Conservation (phyloP, 2,113 vertebrate species). For the Speoplatyrhinus poulsoni region DNA sequence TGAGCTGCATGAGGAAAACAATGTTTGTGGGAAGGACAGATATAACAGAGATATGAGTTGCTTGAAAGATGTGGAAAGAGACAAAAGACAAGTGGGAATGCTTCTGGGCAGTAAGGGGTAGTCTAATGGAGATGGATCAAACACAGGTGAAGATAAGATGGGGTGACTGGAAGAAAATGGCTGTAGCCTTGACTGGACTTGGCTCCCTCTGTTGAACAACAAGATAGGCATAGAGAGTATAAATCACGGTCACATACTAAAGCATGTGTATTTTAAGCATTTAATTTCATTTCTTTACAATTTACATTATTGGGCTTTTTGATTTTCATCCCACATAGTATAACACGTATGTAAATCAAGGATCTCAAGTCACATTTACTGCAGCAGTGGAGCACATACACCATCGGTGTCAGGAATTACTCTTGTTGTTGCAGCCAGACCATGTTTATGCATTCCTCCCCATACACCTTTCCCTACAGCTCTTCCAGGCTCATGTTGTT, state of each 20-base stretch:
- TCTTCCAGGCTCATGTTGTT: no score
- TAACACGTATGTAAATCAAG: conserved; percentile 5
- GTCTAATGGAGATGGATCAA: conserved; percentile 74
- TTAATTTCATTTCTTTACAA: background rate
- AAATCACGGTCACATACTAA: background rate
- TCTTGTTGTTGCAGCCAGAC: no score
- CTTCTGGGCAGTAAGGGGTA: conserved; percentile 45
- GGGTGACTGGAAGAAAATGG: conserved; percentile 68
- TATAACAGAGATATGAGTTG: conserved; percentile 54
- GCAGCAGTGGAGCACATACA: background rate
- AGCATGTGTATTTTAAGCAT: background rate
- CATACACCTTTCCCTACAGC: no score
- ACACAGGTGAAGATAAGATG: conserved; percentile 68
- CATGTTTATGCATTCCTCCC: no score
- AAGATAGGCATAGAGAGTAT: background rate
- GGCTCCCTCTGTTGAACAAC: conserved; percentile 1
- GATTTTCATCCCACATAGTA: background rate
- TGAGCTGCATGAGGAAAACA: conserved; percentile 73
- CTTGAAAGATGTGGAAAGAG: conserved; percentile 30
- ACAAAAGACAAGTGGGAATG: conserved; percentile 53
- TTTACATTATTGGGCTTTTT: background rate
- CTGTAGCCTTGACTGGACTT: conserved; percentile 48
- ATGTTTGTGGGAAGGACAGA: conserved; percentile 74
- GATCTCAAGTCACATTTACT: conserved; percentile 2
- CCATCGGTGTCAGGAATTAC: background rate